phyloP scores from a whole-genome alignment of 2,113 vertebrate species.

The Euleptes europaea region DNA sequence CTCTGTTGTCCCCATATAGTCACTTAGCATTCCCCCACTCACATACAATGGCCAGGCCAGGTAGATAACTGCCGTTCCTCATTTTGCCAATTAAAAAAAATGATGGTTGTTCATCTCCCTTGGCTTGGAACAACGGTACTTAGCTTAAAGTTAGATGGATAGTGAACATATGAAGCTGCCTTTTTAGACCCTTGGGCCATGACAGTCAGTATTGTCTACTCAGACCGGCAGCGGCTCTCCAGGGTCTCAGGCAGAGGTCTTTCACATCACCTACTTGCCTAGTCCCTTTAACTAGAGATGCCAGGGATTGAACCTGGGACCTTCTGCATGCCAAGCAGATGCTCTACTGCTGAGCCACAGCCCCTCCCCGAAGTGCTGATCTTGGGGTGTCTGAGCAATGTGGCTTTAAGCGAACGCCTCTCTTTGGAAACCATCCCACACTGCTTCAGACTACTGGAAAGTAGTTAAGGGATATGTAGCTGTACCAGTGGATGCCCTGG shows the following conservation, averaged over 20 bases:
- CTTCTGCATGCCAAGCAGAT: too few species aligned
- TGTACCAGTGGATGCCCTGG: background rate
- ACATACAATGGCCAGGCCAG: background rate
- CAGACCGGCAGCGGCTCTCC: too few species aligned
- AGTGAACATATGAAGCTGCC: too few species aligned
- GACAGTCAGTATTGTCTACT: too few species aligned
- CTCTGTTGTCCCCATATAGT: background rate
- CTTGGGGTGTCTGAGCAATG: background rate
- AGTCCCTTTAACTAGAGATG: too few species aligned
- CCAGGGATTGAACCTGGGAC: too few species aligned
- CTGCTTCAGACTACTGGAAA: background rate
- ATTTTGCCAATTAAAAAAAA: background rate
- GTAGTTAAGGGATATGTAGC: background rate
- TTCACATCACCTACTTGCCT: too few species aligned
- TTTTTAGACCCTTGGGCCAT: too few species aligned
- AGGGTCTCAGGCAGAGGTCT: too few species aligned
- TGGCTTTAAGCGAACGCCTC: background rate
- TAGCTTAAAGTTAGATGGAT: background rate
- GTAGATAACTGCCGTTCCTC: background rate
- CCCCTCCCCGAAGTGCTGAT: too few species aligned
- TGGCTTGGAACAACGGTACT: background rate
- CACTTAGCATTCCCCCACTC: background rate
- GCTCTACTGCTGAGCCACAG: too few species aligned
- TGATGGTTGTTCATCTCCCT: background rate
- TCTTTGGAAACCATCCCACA: background rate